Percentiles rank a stretch among this genome's conserved stretches.
phyloP scores from a whole-genome alignment of 2,113 vertebrate species.

The Pluvialis apricaria region DNA sequence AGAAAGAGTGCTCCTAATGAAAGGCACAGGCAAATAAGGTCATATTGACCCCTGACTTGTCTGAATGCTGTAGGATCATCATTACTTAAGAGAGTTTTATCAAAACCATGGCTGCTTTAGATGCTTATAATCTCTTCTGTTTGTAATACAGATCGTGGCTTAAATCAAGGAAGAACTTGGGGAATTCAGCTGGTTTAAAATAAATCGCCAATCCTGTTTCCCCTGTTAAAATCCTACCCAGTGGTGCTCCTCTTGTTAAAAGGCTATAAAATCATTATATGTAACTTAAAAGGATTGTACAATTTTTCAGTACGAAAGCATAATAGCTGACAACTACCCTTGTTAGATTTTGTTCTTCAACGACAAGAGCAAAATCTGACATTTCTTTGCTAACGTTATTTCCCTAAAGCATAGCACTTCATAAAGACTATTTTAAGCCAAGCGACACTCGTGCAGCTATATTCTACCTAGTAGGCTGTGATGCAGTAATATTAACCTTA shows the following conservation, averaged over 20 bases:
- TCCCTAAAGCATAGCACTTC: constrained; percentile 26
- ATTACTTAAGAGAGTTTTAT: constrained; percentile 74
- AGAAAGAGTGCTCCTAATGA: constrained; percentile 76
- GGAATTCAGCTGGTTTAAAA: constrained; percentile 61
- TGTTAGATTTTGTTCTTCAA: constrained; percentile 46
- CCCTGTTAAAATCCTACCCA: constrained; percentile 45
- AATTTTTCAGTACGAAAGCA: constrained; percentile 31
- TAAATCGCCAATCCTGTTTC: constrained; percentile 23
- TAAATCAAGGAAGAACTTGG: constrained; percentile 60
- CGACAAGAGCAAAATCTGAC: constrained; percentile 1
- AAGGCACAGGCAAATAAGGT: constrained; percentile 79
- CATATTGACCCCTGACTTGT: constrained; percentile 76
- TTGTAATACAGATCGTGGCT: constrained; percentile 39
- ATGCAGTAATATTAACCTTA: not conserved
- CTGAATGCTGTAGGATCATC: constrained; percentile 76
- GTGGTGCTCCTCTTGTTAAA: constrained; percentile 60
- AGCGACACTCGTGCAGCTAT: not conserved
- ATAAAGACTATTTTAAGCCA: constrained; percentile 46
- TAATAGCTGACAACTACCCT: constrained; percentile 41
- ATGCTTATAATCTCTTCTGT: constrained; percentile 57
- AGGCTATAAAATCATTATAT: constrained; percentile 57
- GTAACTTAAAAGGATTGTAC: constrained; percentile 56
- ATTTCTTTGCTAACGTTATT: constrained; percentile 35
- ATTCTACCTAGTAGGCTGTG: not conserved
- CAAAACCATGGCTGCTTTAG: constrained; percentile 40